Evolutionary conservation across 2,113 vertebrate species (phyloP).

Genomic region (Machaerirhynchus nigripectus): DNA sequence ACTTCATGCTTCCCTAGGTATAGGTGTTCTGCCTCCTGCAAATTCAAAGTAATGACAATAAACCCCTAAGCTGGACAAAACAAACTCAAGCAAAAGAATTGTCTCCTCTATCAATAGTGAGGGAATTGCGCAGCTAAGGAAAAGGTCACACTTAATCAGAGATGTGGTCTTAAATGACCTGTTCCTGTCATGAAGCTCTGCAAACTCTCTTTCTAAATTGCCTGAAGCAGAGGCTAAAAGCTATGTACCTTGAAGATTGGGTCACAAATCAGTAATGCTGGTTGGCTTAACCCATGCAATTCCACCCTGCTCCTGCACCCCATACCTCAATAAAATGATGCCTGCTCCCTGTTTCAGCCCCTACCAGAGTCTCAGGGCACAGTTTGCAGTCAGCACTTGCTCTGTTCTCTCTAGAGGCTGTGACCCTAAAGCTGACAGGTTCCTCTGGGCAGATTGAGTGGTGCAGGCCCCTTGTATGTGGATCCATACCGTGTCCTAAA

Average conservation of each 20-base stretch:
- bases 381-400: neutral
- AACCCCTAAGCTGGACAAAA: neutral
- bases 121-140: neutral
- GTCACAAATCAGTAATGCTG: neutral
- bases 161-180: neutral
- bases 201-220: neutral
- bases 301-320: neutral
- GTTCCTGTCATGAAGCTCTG: neutral
- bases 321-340: neutral
- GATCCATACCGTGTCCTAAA: rapidly evolving
- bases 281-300: neutral
- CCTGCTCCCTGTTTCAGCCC: neutral
- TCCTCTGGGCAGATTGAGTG: neutral
- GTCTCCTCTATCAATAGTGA: neutral
- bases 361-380: neutral
- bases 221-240: neutral
- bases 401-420: neutral
- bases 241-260: neutral
- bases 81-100: neutral
- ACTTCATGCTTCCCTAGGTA: neutral
- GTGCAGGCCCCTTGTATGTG: neutral
- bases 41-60: neutral
- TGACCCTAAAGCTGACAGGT: neutral
- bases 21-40: neutral
- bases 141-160: neutral